These are phyloP conservation scores for Prietella phreatophila DNA, from an alignment of 2,113 vertebrate genomes.

Conservation along the genomic window DNA sequence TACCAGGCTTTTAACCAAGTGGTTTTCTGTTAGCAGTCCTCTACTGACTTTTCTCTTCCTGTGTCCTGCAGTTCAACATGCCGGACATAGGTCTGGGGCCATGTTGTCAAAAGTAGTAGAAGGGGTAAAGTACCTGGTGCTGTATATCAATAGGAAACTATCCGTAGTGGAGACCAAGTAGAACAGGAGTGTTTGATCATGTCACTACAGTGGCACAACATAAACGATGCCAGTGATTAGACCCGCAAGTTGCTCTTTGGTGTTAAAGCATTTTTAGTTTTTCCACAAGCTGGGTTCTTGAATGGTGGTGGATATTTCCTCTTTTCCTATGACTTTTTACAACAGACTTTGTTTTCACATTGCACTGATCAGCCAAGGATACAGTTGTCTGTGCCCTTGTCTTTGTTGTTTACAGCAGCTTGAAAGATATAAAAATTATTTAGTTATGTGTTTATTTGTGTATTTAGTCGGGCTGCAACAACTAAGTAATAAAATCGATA, in stretches of 20 bases:
- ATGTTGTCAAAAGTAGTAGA: background rate
- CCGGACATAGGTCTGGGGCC: background rate
- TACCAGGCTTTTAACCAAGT: background rate
- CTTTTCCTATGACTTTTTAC: background rate
- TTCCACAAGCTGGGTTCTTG: background rate
- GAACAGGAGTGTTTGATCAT: background rate
- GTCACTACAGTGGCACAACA: background rate
- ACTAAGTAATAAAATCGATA: too few species aligned
- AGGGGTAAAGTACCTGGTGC: background rate
- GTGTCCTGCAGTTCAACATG: background rate
- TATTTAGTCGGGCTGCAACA: background rate
- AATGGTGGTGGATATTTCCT: background rate
- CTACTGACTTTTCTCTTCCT: background rate
- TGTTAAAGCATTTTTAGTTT: background rate
- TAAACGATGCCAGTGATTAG: background rate
- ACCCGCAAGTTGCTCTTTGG: background rate
- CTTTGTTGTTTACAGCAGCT: background rate
- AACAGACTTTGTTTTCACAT: background rate
- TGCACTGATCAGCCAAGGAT: background rate
- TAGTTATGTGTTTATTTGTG: background rate
- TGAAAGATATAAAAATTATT: background rate
- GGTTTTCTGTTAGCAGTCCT: background rate
- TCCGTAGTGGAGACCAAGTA: background rate
- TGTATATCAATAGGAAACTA: background rate
- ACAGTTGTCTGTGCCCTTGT: background rate